Conservation (phyloP, 1,140 invertebrate species). For the Euura lappo region DNA sequence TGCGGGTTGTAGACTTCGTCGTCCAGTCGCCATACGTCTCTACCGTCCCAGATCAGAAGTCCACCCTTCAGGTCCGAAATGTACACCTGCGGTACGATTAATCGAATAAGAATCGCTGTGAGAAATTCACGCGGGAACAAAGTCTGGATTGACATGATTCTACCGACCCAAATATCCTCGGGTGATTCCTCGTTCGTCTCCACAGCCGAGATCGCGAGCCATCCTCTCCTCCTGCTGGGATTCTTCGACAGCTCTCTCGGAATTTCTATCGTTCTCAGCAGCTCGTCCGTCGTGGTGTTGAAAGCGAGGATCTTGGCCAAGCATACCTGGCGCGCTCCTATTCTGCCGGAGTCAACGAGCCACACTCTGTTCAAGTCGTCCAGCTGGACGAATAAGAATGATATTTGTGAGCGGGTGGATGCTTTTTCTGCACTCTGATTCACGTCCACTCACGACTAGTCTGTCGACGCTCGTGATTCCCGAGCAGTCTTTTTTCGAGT, state of each 20-base stretch:
- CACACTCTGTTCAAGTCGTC: slow-evolving; percentile 58
- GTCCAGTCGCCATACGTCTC: slow-evolving; percentile 40
- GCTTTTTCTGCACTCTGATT: too few relatives aligned
- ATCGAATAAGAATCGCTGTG: slow-evolving; percentile 26
- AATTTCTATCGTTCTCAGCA: slow-evolving; percentile 51
- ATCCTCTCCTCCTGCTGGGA: slow-evolving; percentile 25
- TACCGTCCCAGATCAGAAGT: slow-evolving; percentile 39
- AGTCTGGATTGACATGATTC: background rate
- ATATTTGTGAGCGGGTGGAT: background rate
- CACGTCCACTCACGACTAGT: slow-evolving; percentile 15
- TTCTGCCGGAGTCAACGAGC: slow-evolving; percentile 59
- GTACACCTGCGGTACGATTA: slow-evolving; percentile 40
- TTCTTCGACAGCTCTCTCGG: slow-evolving; percentile 38
- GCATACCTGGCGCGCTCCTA: slow-evolving; percentile 49
- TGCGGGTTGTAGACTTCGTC: slow-evolving; percentile 29
- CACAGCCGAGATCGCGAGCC: slow-evolving; percentile 36
- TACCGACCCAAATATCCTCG: slow-evolving; percentile 24
- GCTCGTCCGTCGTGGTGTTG: slow-evolving; percentile 49
- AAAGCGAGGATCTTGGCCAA: slow-evolving; percentile 57
- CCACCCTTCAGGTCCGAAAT: slow-evolving; percentile 51
- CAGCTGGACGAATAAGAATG: slow-evolving; percentile 45
- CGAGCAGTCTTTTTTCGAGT: slow-evolving; percentile 25
- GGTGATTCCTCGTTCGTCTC: slow-evolving; percentile 27
- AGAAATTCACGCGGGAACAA: slow-evolving; percentile 3
- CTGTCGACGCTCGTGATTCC: slow-evolving; percentile 35